Percentiles rank a stretch among this genome's conserved stretches.
Evolutionary conservation across 2,888 invertebrate genomes (phyloP).

Genomic region (Philaethria dido): DNA sequence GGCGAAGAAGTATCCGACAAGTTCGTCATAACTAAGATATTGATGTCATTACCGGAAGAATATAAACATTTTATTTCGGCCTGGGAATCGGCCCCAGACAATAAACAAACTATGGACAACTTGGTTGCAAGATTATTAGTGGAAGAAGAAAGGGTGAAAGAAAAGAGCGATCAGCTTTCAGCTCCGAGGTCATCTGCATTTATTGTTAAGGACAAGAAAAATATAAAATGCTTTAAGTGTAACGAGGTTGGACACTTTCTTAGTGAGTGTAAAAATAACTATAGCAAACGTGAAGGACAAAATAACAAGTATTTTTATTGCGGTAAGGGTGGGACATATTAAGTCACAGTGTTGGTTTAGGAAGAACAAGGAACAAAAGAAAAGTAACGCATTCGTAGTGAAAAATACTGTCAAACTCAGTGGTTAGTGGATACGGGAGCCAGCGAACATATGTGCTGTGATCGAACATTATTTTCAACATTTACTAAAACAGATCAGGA

Average conservation of each 20-base stretch:
- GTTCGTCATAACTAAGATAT: slow-evolving; percentile 52
- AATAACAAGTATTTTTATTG: slow-evolving; percentile 22
- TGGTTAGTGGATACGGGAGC: slow-evolving; percentile 47
- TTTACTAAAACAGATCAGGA: slow-evolving; percentile 27
- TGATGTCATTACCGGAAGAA: slow-evolving; percentile 52
- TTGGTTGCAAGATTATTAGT: slow-evolving; percentile 46
- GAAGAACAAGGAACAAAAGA: slow-evolving; percentile 14
- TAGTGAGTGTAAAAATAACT: neutral
- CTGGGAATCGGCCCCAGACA: slow-evolving; percentile 49
- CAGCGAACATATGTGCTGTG: slow-evolving; percentile 45
- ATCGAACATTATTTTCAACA: slow-evolving; percentile 41
- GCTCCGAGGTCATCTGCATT: slow-evolving; percentile 15
- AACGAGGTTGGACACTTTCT: slow-evolving; percentile 5
- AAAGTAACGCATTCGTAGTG: slow-evolving; percentile 31
- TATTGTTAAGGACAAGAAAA: neutral
- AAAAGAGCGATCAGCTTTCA: slow-evolving; percentile 24
- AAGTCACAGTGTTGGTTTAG: slow-evolving; percentile 25
- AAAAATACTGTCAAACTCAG: slow-evolving; percentile 29
- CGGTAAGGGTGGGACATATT: slow-evolving; percentile 15
- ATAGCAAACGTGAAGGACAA: neutral
- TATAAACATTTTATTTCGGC: slow-evolving; percentile 57
- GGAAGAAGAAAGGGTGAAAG: slow-evolving; percentile 47
- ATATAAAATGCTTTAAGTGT: neutral
- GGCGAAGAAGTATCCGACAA: slow-evolving; percentile 49
- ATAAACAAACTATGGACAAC: slow-evolving; percentile 45